Evolutionary conservation across 2,888 invertebrate genomes (phyloP), one percentile per base, ranked within the genome.

Genomic region (Drosophila colorata): DNA sequence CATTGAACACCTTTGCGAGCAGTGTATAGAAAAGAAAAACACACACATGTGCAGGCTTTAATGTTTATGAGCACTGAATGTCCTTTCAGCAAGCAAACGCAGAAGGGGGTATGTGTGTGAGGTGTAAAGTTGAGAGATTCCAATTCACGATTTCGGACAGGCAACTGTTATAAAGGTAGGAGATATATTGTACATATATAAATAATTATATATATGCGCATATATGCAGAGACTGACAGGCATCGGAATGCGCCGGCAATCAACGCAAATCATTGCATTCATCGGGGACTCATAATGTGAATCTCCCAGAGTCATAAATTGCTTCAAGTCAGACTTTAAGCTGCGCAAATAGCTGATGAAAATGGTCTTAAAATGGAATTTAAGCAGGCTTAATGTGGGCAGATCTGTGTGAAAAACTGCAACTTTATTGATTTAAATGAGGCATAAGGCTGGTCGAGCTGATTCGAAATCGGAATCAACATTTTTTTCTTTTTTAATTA

Each of bases 201-300:
- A 7, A 25, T 25, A 25, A n/a, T 31, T 11, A 31, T 11, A 11
- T 11, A 11, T 31, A 4, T 4, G 11, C 4, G 6, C 3, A 33
- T 58, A 35, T 41, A n/a, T 20, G 35, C n/a, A 43, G 40, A 43
- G 51, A n/a, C 18, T 8, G 23, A 33, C 51, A 44, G 43, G 46
- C 68, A 51, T 8, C 66, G 23, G 20, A 57, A 28, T 25, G 43
- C 47, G 37, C 33, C 43, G 59, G 59, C 68, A 68, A 69, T 74
- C 49, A 51, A 55, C 56, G 59, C 73, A 74, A 59, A 64, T 64
- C 69, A 60, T 37, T 56, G 44, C 64, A 64, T 52, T 41, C 73
- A 46, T 52, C 18, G 41, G 73, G 69, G 74, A 74, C 56, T 46
- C 74, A 59, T 73, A 73, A 73, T 51, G 46, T 46, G 37, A 57